These are phyloP conservation scores for Lithophane semibrunnea DNA, from an alignment of 2,888 invertebrate genomes.

Conservation along the genomic window DNA sequence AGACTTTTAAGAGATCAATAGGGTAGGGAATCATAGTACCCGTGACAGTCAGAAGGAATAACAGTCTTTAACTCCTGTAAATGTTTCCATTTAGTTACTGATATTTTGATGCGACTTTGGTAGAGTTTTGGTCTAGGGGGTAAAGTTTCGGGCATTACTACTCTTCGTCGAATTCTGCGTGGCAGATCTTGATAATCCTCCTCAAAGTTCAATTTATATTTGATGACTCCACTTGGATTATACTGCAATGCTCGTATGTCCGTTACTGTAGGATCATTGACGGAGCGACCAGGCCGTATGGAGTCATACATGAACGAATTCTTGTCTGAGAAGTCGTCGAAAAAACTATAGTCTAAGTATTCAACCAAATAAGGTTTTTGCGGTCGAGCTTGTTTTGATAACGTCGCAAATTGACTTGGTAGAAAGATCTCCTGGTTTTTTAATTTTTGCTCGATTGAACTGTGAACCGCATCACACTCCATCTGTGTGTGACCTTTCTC, in stretches of 20 bases:
- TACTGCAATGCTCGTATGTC: too few species aligned
- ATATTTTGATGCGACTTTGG: too few species aligned
- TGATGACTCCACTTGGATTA: too few species aligned
- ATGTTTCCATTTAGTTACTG: too few species aligned
- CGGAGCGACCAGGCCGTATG: conserved; percentile 43
- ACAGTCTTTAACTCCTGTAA: too few species aligned
- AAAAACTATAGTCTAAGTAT: conserved; percentile 39
- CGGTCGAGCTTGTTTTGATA: conserved; percentile 33
- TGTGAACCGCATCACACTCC: conserved; percentile 55
- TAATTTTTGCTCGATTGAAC: conserved; percentile 14
- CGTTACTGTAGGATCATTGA: too few species aligned
- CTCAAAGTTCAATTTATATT: too few species aligned
- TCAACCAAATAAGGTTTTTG: conserved; percentile 32
- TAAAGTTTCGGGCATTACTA: too few species aligned
- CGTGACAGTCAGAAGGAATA: conserved; percentile 39
- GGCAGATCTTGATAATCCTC: too few species aligned
- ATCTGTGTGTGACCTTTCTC: conserved; percentile 53
- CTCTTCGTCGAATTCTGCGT: too few species aligned
- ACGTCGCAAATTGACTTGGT: conserved; percentile 18
- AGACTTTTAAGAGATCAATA: conserved; percentile 35
- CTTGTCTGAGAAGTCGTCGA: conserved; percentile 35
- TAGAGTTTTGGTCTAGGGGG: too few species aligned
- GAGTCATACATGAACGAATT: conserved; percentile 33
- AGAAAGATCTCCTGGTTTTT: conserved; percentile 13
- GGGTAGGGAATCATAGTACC: conserved; percentile 36